phyloP scores from a whole-genome alignment of 64 coral and sea anemone species.

The Trachythela sp. region DNA sequence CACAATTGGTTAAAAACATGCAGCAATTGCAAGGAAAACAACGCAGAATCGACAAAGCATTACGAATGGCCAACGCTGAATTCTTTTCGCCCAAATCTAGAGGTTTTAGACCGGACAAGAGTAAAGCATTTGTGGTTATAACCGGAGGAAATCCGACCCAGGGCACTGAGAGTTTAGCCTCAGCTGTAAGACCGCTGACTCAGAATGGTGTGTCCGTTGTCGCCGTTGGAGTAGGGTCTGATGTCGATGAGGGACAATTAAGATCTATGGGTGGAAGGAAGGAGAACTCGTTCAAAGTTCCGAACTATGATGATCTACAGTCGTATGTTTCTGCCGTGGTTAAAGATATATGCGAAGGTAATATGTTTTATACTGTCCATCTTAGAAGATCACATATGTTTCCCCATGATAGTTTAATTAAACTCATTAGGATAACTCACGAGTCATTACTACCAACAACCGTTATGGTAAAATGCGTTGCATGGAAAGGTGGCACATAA shows the following conservation, averaged over 20 bases:
- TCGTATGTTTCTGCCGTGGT: background rate
- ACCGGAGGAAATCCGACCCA: background rate
- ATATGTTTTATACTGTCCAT: background rate
- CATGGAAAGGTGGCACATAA: too few relatives aligned
- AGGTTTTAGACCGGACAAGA: background rate
- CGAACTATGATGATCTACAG: background rate
- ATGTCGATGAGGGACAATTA: conserved; percentile 62
- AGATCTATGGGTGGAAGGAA: background rate
- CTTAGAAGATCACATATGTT: too few relatives aligned
- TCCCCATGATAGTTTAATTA: too few relatives aligned
- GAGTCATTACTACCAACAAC: too few relatives aligned
- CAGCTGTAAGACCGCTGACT: conserved; percentile 54
- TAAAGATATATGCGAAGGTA: conserved; percentile 11
- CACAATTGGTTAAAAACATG: background rate
- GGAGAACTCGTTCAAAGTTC: background rate
- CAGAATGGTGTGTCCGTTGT: conserved; percentile 61
- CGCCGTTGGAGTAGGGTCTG: conserved; percentile 57
- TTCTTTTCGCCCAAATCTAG: background rate
- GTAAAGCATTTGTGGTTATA: background rate
- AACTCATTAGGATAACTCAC: too few relatives aligned
- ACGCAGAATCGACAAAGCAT: background rate
- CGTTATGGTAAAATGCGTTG: too few relatives aligned
- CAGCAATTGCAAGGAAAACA: conserved; percentile 10
- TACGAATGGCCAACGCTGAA: conserved; percentile 1
- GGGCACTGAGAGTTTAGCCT: background rate